phyloP scores from a whole-genome alignment of 2,888 invertebrate species.

The Drosophila lutescens region DNA sequence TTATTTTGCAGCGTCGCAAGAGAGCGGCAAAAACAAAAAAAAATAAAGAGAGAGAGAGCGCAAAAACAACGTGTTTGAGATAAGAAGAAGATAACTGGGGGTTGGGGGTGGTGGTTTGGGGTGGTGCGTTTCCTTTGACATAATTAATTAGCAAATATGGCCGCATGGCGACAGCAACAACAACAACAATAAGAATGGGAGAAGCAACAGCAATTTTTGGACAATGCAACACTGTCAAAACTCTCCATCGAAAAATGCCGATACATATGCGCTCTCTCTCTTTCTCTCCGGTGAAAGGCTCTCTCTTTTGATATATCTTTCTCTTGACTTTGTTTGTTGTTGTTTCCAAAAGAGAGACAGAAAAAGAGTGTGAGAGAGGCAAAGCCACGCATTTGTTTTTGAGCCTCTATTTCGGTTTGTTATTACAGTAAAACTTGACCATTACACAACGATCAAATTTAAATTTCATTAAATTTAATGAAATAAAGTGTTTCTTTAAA shows the following conservation, averaged over 20 bases:
- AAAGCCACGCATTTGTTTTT: slow-evolving; percentile 6
- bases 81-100: slow-evolving; percentile 16
- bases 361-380: slow-evolving; percentile 1
- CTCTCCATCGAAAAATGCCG: slow-evolving; percentile 28
- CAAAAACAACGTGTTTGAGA: slow-evolving; percentile 35
- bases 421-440: slow-evolving; percentile 12
- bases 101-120: not conserved
- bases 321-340: slow-evolving; percentile 23
- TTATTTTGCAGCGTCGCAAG: slow-evolving; percentile 54
- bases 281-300: slow-evolving; percentile 4
- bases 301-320: slow-evolving; percentile 1
- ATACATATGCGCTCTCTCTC: slow-evolving; percentile 19
- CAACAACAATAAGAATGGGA: not conserved
- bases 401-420: slow-evolving; percentile 3
- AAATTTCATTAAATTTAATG: too few relatives aligned
- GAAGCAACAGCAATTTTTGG: slow-evolving; percentile 18
- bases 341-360: slow-evolving; percentile 33
- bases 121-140: slow-evolving; percentile 35
- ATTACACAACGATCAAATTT: not conserved
- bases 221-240: slow-evolving; percentile 31
- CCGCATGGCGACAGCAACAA: slow-evolving; percentile 13
- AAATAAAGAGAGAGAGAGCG: not conserved
- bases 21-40: slow-evolving; percentile 22
- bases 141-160: slow-evolving; percentile 68
- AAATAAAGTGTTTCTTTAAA: too few relatives aligned